Percentiles rank a stretch among this genome's conserved stretches.
phyloP scores from a whole-genome alignment of 2,888 invertebrate species.

The Cantharis lateralis region DNA sequence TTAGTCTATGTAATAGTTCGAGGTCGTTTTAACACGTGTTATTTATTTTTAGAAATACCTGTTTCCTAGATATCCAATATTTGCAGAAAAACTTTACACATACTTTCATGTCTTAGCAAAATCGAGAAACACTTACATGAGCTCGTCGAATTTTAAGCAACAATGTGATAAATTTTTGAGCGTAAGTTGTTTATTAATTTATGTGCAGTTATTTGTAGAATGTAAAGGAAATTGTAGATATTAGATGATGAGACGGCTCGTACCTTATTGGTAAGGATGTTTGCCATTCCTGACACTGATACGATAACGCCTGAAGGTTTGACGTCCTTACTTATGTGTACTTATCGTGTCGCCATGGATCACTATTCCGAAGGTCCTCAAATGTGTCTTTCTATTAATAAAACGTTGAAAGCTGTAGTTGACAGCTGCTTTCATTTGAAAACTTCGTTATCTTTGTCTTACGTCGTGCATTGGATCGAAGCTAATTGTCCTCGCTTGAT shows the following conservation, averaged over 20 bases:
- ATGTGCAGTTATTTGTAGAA: not conserved
- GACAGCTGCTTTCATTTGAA: constrained; percentile 83
- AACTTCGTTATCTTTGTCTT: constrained; percentile 72
- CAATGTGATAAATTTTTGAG: constrained; percentile 71
- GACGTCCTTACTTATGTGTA: constrained; percentile 69
- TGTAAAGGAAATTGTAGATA: constrained; percentile 45
- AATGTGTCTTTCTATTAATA: constrained; percentile 64
- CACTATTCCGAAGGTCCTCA: constrained; percentile 70
- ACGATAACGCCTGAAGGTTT: constrained; percentile 68
- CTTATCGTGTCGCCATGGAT: constrained; percentile 81
- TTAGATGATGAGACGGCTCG: constrained; percentile 63
- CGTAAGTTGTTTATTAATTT: constrained; percentile 44
- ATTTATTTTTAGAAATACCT: constrained; percentile 66
- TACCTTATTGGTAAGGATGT: constrained; percentile 71
- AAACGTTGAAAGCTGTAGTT: constrained; percentile 73
- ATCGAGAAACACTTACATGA: constrained; percentile 66
- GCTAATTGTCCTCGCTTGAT: constrained; percentile 78
- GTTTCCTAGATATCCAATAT: constrained; percentile 76
- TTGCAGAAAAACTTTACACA: constrained; percentile 70
- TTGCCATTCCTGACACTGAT: constrained; percentile 59
- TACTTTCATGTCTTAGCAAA: constrained; percentile 65
- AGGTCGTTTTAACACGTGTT: not conserved
- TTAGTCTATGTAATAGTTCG: constrained; percentile 50
- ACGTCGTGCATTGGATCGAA: constrained; percentile 80
- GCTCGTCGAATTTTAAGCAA: constrained; percentile 68